Percentiles rank a stretch among this genome's conserved stretches.
phyloP scores from a whole-genome alignment of 2,113 vertebrate genomes.

The Trogon melanurus region DNA sequence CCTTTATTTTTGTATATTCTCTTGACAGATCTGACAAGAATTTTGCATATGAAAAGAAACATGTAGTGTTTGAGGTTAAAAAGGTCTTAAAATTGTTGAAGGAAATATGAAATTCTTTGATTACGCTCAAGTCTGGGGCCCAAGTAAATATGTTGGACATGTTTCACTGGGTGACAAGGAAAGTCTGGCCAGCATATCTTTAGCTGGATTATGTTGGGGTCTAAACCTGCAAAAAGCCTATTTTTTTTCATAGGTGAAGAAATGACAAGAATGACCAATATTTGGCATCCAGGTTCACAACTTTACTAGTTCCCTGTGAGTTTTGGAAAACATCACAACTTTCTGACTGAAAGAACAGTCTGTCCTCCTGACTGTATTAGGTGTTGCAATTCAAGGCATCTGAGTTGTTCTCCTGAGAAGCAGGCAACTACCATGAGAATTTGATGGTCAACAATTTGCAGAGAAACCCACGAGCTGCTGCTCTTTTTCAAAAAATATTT shows the following conservation, averaged over 20 bases:
- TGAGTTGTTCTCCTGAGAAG: not conserved
- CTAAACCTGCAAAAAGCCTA: not conserved
- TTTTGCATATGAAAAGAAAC: not conserved
- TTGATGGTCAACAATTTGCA: not conserved
- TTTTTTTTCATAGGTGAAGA: not conserved
- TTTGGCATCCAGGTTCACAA: not conserved
- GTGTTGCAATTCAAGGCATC: not conserved
- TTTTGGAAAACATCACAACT: not conserved
- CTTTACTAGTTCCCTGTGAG: not conserved
- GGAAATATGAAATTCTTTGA: not conserved
- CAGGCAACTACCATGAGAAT: not conserved
- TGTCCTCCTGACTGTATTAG: not conserved
- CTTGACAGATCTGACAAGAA: not conserved
- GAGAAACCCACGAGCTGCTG: too few relatives aligned
- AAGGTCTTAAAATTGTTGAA: not conserved
- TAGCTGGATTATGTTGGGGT: not conserved
- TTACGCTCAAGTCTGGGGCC: not conserved
- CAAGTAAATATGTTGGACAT: fast-evolving
- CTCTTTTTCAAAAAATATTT: not conserved
- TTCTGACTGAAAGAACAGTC: not conserved
- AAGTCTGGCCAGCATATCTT: not conserved
- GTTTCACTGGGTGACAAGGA: not conserved
- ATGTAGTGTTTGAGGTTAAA: not conserved
- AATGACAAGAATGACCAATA: not conserved
- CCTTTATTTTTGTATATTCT: not conserved